Base-by-base conservation (phyloP, 1,140 invertebrate genomes). In the Aphis craccivora region DNA sequence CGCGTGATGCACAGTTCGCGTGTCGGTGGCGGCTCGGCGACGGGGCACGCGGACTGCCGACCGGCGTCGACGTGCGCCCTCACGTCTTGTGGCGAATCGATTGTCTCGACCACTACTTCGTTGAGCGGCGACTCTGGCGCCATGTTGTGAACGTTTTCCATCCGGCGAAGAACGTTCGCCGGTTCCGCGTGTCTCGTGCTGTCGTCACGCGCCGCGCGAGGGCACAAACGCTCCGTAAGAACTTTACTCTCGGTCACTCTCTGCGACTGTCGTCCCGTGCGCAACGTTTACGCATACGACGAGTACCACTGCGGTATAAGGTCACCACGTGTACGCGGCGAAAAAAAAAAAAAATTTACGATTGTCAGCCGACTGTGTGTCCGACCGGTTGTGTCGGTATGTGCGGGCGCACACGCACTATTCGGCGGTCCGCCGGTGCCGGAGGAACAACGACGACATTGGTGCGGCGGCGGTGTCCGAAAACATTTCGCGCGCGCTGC, bases 51-150 rank as follows among this genome's bases (percentile, higher is more conserved):
- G 55, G 90, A 91, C 90, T n/a, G 23, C 48, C 48, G 91, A 37
- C 30, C 91, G 48, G 81, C 91, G 91, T 53, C 88, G 81, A 93
- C 91, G 76, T 53, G 48, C 37, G 37, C 45, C 37, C 81, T 8
- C 81, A 45, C 67, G 76, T 93, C 67, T 84, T 83, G 91, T 25
- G 91, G 76, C 22, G 67, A 83, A 37, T 83, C 76, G 76, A 93
- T 93, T 20, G 91, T 86, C 48, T 93, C 91, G 91, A 93, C 91
- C 91, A 93, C 91, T 6, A 93, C 91, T 55, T 93, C 91, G 91
- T 93, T 93, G 91, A 93, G 91, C 37, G 91, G 91, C 81, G 91
- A 93, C 91, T 93, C 91, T 30, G 91, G 91, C 91, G 76, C 91
- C 91, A 93, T 86, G 53, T 67, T 67, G 23, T 90, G 53, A 40